phyloP scores from a whole-genome alignment of 2,113 vertebrate species.

The Calypte anna region DNA sequence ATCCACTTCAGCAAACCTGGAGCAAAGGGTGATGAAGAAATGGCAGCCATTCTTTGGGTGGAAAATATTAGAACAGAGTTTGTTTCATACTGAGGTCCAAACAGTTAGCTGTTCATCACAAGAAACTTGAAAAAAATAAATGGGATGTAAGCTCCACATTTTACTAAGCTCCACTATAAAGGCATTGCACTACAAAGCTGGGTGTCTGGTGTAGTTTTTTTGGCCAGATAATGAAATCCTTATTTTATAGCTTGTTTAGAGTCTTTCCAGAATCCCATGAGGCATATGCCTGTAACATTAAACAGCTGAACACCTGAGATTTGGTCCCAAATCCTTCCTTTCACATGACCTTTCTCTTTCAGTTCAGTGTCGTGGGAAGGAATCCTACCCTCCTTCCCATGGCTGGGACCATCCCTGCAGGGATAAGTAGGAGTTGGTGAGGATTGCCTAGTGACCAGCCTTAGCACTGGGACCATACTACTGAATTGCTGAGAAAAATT shows the following conservation, averaged over 20 bases:
- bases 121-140: background rate
- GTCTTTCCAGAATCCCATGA: background rate
- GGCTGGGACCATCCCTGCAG: background rate
- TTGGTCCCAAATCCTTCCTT: fast-evolving
- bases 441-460: background rate
- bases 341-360: background rate
- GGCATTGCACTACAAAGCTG: background rate
- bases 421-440: background rate
- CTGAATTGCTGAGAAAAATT: background rate
- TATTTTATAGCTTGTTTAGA: background rate
- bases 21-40: background rate
- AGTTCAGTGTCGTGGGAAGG: background rate
- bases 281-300: background rate
- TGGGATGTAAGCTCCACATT: fast-evolving
- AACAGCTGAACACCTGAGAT: background rate
- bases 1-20: too few species aligned
- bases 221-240: too few species aligned
- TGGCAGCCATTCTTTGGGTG: background rate
- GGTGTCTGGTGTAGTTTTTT: background rate
- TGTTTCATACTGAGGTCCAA: background rate
- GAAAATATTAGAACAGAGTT: background rate
- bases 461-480: background rate
- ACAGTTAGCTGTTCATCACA: fast-evolving
- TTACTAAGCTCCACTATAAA: background rate
- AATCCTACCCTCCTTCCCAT: background rate